These are phyloP conservation scores for Hylia prasina DNA, from an alignment of 2,113 vertebrate species.

Conservation along the genomic window DNA sequence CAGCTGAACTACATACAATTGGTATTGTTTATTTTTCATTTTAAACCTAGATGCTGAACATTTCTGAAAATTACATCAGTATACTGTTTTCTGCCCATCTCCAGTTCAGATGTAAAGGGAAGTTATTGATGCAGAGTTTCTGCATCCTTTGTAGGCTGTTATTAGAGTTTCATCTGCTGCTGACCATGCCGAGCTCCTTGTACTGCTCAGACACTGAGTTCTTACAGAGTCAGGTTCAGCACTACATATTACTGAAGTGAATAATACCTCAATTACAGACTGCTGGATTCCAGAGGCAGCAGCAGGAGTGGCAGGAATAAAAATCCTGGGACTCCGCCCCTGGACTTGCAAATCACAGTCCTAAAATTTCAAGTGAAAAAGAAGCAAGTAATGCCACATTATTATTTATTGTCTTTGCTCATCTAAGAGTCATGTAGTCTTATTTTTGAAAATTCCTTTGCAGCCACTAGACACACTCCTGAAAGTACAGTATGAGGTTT, in stretches of 20 bases:
- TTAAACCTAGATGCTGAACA: not conserved
- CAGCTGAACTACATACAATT: not conserved
- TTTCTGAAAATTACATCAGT: not conserved
- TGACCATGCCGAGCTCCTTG: not conserved
- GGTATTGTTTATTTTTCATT: not conserved
- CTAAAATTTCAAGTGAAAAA: not conserved
- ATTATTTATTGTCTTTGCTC: not conserved
- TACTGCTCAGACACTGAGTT: not conserved
- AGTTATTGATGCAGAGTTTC: not conserved
- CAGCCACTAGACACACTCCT: not conserved
- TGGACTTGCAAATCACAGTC: not conserved
- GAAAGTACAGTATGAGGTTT: not conserved
- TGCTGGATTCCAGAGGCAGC: not conserved
- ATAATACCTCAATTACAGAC: slow-evolving; percentile 2
- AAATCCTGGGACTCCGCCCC: not conserved
- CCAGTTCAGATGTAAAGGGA: not conserved
- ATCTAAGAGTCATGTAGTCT: not conserved
- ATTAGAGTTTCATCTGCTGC: slow-evolving; percentile 38
- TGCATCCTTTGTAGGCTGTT: not conserved
- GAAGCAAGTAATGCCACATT: not conserved
- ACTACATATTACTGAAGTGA: not conserved
- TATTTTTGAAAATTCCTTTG: not conserved
- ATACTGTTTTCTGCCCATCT: not conserved
- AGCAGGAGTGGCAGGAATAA: not conserved
- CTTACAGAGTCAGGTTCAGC: not conserved